phyloP scores from a whole-genome alignment of 1,140 invertebrate genomes.

The Branchinecta lynchi region DNA sequence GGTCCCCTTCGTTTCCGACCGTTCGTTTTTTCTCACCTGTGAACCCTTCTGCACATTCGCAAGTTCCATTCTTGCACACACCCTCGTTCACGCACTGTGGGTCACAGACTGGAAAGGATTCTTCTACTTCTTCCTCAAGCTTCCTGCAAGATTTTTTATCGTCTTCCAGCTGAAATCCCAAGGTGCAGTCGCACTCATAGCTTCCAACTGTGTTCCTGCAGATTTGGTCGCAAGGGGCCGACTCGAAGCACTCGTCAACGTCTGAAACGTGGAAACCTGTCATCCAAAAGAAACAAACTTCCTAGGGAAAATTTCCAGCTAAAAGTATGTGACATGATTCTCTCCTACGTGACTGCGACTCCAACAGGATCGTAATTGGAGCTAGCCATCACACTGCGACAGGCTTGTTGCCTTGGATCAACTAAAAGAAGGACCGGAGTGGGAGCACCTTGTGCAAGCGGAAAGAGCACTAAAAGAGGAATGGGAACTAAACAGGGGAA shows the following conservation, averaged over 20 bases:
- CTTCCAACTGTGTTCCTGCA: slow-evolving; percentile 46
- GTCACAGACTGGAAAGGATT: background rate
- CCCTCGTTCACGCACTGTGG: background rate
- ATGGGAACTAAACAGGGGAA: too few relatives aligned
- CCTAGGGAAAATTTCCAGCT: too few relatives aligned
- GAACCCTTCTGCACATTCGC: background rate
- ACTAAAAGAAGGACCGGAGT: too few relatives aligned
- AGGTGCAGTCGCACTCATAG: slow-evolving; percentile 43
- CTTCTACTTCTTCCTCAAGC: background rate
- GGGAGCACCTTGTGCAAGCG: too few relatives aligned
- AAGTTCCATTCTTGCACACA: background rate
- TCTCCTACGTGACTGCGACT: too few relatives aligned
- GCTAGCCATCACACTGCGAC: too few relatives aligned
- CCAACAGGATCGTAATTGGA: too few relatives aligned
- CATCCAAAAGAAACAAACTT: too few relatives aligned
- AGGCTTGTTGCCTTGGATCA: too few relatives aligned
- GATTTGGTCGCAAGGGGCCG: slow-evolving; percentile 45
- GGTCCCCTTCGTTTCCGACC: too few relatives aligned
- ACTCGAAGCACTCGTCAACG: background rate
- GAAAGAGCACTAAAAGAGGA: too few relatives aligned
- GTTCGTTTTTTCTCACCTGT: background rate
- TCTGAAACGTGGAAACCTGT: background rate
- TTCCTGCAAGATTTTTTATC: slow-evolving; percentile 41
- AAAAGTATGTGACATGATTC: too few relatives aligned
- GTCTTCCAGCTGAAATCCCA: slow-evolving; percentile 45